These are phyloP conservation scores for Camelus dromedarius DNA, from an alignment of 2,113 vertebrate genomes.

Conservation along the genomic window DNA sequence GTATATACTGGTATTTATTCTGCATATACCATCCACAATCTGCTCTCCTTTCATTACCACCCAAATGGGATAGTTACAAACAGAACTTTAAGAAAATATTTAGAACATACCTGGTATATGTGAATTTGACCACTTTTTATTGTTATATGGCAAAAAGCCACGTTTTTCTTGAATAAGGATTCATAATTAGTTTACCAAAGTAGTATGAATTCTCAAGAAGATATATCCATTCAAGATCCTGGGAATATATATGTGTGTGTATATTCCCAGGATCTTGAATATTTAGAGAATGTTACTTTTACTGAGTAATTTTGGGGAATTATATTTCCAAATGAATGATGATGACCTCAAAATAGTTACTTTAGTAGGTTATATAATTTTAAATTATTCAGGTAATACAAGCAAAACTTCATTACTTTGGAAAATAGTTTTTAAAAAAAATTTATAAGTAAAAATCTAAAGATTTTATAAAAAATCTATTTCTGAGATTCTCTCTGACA, in stretches of 20 bases:
- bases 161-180: neutral
- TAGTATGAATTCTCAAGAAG: neutral
- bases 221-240: too few relatives aligned
- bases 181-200: neutral
- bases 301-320: neutral
- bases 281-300: neutral
- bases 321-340: neutral
- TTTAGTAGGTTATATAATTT: neutral
- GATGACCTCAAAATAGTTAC: neutral
- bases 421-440: neutral
- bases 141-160: neutral
- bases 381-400: neutral
- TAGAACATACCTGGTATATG: neutral
- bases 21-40: neutral
- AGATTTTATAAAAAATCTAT: neutral
- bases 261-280: neutral
- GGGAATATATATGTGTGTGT: neutral
- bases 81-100: neutral
- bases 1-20: neutral
- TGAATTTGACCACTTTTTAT: neutral
- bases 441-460: too few relatives aligned
- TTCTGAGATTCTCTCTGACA: neutral
- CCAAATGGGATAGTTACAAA: neutral
- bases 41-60: neutral
- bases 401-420: neutral